Evolutionary conservation across 2,888 invertebrate species (phyloP).

Genomic region (Dolomedes plantarius): DNA sequence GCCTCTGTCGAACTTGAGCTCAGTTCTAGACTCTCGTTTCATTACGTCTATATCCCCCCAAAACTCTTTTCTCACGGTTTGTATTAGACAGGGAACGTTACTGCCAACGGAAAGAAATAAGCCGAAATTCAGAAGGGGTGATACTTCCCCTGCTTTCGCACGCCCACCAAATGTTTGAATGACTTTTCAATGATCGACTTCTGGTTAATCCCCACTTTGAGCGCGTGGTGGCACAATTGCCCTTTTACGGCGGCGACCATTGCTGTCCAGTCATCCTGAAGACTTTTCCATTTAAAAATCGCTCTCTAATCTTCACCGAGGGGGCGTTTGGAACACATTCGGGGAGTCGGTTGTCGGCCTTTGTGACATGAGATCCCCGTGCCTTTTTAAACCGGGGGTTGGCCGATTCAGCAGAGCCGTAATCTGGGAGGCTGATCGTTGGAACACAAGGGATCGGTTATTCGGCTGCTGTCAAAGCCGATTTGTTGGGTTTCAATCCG

Average conservation of each 20-base stretch:
- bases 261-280: conserved; percentile 31
- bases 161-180: conserved; percentile 60
- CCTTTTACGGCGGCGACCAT: background rate
- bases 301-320: conserved; percentile 30
- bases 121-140: background rate
- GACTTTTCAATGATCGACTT: conserved; percentile 65
- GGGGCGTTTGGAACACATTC: conserved; percentile 30
- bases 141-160: background rate
- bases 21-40: no score
- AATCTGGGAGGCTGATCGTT: background rate
- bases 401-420: background rate
- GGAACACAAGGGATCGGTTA: background rate
- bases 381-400: background rate
- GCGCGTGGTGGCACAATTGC: conserved; percentile 22
- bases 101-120: background rate
- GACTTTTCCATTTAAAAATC: background rate
- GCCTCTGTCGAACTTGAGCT: no score
- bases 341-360: background rate
- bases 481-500: background rate
- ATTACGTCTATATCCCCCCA: no score
- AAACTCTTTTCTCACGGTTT: conserved; percentile 7
- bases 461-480: background rate
- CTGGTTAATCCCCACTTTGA: conserved; percentile 35
- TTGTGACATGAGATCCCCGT: conserved; percentile 29
- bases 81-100: background rate